Percentiles rank a stretch among this genome's conserved stretches.
These are phyloP conservation scores for Hylaea fasciaria DNA, from an alignment of 2,888 invertebrate species.

Conservation along the genomic window DNA sequence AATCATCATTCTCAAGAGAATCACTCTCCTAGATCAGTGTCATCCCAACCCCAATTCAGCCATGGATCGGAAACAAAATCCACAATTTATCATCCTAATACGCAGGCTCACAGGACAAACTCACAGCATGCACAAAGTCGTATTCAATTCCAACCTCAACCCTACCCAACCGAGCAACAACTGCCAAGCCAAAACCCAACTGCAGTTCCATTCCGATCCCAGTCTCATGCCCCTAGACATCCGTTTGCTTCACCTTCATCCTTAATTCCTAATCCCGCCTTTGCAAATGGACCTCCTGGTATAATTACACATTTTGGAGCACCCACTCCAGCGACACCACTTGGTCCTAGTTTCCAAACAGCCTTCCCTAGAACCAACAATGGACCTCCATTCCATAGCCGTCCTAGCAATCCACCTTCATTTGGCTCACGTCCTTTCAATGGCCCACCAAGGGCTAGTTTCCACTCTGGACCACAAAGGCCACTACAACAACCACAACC, in stretches of 20 bases:
- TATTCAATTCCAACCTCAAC: conserved; percentile 78
- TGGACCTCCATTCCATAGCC: conserved; percentile 63
- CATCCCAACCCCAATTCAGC: conserved; percentile 58
- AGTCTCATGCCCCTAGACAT: conserved; percentile 61
- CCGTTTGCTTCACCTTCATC: conserved; percentile 67
- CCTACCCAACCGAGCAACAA: conserved; percentile 73
- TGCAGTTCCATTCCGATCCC: conserved; percentile 70
- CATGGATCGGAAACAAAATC: conserved; percentile 58
- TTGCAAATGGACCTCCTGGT: conserved; percentile 64
- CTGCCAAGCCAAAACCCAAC: conserved; percentile 76
- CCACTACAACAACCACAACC: conserved; percentile 77
- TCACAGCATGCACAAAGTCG: conserved; percentile 73
- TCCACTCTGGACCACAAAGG: conserved; percentile 82
- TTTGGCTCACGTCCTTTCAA: conserved; percentile 70
- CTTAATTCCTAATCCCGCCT: conserved; percentile 59
- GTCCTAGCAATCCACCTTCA: conserved; percentile 62
- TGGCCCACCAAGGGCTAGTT: conserved; percentile 72
- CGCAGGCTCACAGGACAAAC: conserved; percentile 61
- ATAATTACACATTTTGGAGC: conserved; percentile 58
- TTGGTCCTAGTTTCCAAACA: conserved; percentile 63
- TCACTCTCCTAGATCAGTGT: conserved; percentile 54
- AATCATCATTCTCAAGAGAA: conserved; percentile 58
- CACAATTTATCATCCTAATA: conserved; percentile 51
- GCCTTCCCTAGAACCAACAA: conserved; percentile 67
- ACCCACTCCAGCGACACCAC: conserved; percentile 69